These are phyloP conservation scores for Spinus pinus DNA, from an alignment of 2,797 vertebrate species.

Conservation along the genomic window DNA sequence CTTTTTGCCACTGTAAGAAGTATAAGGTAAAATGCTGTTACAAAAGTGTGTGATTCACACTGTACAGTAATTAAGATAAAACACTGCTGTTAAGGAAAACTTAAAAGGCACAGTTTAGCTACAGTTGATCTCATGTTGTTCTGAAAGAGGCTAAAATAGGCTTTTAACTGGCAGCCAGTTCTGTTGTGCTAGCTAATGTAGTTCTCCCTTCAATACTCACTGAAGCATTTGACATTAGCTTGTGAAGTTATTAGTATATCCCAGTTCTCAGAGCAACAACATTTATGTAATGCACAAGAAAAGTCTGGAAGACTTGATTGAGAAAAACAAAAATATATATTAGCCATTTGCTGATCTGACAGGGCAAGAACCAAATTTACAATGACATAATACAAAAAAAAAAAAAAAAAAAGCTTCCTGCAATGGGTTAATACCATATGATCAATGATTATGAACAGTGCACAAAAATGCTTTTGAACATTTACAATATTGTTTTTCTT, in stretches of 20 bases:
- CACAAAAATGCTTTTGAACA: not conserved
- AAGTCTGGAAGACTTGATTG: not conserved
- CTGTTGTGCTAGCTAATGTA: not conserved
- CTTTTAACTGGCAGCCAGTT: not conserved
- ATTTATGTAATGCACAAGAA: not conserved
- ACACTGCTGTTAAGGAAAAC: not conserved
- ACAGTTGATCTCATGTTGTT: not conserved
- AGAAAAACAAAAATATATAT: not conserved
- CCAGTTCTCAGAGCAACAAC: not conserved
- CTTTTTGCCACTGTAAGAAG: not conserved
- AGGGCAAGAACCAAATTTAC: not conserved
- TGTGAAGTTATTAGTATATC: not conserved
- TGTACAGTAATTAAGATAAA: not conserved
- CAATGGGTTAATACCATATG: not conserved
- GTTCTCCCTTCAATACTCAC: not conserved
- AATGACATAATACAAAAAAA: not conserved
- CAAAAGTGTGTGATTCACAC: not conserved
- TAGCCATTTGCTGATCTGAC: not conserved
- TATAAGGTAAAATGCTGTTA: not conserved
- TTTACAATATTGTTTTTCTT: not conserved
- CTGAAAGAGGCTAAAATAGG: not conserved
- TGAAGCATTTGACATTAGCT: not conserved
- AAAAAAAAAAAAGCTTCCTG: not conserved
- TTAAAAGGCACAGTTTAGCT: not conserved
- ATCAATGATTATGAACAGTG: not conserved